Base-by-base conservation (phyloP, 2,888 invertebrate genomes). In the Oxytorus armatus region DNA sequence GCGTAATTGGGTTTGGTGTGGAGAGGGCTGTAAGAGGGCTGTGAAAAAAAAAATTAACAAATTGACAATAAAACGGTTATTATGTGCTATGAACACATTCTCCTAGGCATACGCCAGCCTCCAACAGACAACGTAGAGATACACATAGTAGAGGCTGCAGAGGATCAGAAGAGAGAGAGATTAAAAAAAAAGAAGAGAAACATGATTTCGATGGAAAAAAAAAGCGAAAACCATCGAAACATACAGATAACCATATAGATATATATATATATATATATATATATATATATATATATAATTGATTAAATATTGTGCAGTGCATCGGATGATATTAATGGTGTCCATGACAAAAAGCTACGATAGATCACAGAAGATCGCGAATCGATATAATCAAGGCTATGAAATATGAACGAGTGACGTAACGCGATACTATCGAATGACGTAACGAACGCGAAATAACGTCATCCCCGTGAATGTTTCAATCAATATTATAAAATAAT, bases 21-120 rank as follows among this genome's bases (percentile, higher is more conserved):
- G n/a, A 61, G 59, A 18, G 61, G 23, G 8, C 36, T 39, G 16
- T 39, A 36, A 63, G 16, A 63, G 18, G 53, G 14, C 25, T 14
- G 29, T 18, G 18, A 33, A 36, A 51, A 49, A 16, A 49, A 51
- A 14, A 18, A 47, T 47, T 18, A 14, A 47, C 25, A 47, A 23
- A 18, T 18, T 29, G 0, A 25, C 63, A 47, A 47, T 7, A 36
- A 23, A 53, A 68, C 39, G 14, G n/a, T 53, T 10, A 66, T 14
- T 16, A 47, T 69, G 63, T 79, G 73, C 77, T 74, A 59, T 73
- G 42, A 68, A 74, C 73, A 55, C 80, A 80, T 80, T 75, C 79
- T 74, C 36, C 80, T 80, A 80, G 68, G 49, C 77, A 80, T 80
- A 69, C 73, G 69, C 73, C 63, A 55, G 44, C 77, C 49, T 55